Evolutionary conservation across 2,888 invertebrate genomes (phyloP).

Genomic region (Bhutanitis thaidina): DNA sequence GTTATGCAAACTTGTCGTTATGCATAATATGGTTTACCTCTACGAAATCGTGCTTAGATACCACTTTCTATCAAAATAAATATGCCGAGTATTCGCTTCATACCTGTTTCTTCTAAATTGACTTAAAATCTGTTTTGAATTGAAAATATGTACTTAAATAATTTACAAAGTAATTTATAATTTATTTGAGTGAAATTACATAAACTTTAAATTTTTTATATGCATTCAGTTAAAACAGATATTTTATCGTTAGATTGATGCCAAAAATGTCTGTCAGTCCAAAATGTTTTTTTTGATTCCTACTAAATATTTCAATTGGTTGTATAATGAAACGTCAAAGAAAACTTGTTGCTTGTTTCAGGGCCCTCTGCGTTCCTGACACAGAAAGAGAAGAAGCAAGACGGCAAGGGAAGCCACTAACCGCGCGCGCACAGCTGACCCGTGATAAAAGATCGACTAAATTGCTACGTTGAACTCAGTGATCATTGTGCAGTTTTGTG

Average conservation of each 20-base stretch:
- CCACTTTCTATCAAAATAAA: slow-evolving; percentile 62
- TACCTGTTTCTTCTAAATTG: slow-evolving; percentile 21
- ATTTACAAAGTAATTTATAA: too few species aligned
- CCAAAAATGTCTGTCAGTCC: too few species aligned
- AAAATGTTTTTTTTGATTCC: too few species aligned
- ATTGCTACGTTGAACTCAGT: slow-evolving; percentile 64
- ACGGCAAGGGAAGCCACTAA: slow-evolving; percentile 64
- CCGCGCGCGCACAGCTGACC: slow-evolving; percentile 54
- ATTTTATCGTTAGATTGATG: too few species aligned
- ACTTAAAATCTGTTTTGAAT: too few species aligned
- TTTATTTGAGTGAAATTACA: too few species aligned
- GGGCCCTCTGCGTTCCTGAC: slow-evolving; percentile 77
- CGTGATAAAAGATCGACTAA: slow-evolving; percentile 54
- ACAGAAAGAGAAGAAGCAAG: slow-evolving; percentile 60
- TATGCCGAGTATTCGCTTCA: slow-evolving; percentile 24
- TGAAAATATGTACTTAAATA: too few species aligned
- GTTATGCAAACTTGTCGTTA: slow-evolving; percentile 77
- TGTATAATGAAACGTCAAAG: too few species aligned
- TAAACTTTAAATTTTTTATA: too few species aligned
- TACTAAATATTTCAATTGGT: too few species aligned
- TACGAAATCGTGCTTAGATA: slow-evolving; percentile 60
- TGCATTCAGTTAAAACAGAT: too few species aligned
- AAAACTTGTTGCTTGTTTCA: slow-evolving; percentile 51
- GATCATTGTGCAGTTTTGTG: slow-evolving; percentile 61
- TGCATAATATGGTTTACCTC: slow-evolving; percentile 72